These are phyloP conservation scores for Zeus faber DNA, from an alignment of 2,113 vertebrate genomes.

Conservation along the genomic window DNA sequence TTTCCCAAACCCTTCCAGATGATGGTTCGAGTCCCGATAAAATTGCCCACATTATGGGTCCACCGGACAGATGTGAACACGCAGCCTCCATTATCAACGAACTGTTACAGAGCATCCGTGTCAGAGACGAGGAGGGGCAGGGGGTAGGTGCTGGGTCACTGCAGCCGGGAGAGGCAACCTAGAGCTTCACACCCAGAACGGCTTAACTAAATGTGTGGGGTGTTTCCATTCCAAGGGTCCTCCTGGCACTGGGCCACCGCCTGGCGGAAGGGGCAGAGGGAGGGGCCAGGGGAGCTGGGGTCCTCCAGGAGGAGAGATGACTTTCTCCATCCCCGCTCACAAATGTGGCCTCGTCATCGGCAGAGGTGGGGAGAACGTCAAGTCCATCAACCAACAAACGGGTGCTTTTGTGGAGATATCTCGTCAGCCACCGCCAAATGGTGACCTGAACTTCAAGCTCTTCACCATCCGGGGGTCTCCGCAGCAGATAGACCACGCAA, in stretches of 20 bases:
- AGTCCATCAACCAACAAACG: constrained; percentile 92
- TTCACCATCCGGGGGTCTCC: constrained; percentile 88
- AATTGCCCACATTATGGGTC: constrained; percentile 90
- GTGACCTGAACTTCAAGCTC: constrained; percentile 90
- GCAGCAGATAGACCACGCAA: constrained; percentile 91
- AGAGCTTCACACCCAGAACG: too few species aligned
- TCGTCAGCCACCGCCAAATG: constrained; percentile 86
- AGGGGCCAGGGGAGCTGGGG: constrained; percentile 87
- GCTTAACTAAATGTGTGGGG: not conserved
- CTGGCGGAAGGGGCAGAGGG: constrained; percentile 83
- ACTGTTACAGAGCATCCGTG: constrained; percentile 87
- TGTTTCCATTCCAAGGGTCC: constrained; percentile 71
- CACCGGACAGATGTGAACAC: constrained; percentile 88
- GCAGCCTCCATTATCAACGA: constrained; percentile 90
- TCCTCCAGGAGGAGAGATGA: constrained; percentile 87
- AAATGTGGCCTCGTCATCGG: constrained; percentile 94
- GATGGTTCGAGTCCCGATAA: constrained; percentile 88
- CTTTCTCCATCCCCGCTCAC: constrained; percentile 91
- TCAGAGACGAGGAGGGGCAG: constrained; percentile 67
- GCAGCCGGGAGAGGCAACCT: too few species aligned
- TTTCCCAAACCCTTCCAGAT: constrained; percentile 64
- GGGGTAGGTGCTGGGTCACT: constrained; percentile 57
- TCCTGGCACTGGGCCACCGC: constrained; percentile 83
- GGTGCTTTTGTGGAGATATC: constrained; percentile 93
- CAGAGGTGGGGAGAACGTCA: constrained; percentile 89